Conservation (phyloP, 2,888 invertebrate genomes). For the Palloptera scutellata region DNA sequence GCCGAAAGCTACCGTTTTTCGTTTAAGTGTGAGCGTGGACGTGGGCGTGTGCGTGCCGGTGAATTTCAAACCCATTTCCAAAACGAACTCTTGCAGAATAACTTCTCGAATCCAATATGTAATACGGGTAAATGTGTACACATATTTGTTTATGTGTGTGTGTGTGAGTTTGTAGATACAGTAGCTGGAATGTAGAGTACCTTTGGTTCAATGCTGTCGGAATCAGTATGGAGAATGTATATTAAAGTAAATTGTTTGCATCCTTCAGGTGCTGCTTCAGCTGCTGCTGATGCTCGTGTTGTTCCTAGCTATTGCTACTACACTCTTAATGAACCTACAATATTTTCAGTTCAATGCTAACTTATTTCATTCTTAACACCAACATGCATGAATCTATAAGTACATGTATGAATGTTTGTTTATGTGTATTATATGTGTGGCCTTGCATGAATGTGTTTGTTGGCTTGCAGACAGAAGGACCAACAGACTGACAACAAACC, state of each 20-base stretch:
- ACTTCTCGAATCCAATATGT: too few relatives aligned
- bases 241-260: slow-evolving; percentile 31
- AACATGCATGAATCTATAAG: neutral
- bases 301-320: too few relatives aligned
- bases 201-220: neutral
- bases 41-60: neutral
- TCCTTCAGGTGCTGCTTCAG: slow-evolving; percentile 22
- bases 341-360: neutral
- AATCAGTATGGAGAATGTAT: neutral
- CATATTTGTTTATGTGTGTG: neutral
- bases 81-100: too few relatives aligned
- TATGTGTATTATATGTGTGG: slow-evolving; percentile 7
- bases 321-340: neutral
- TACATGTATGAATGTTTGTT: neutral
- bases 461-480: neutral
- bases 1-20: neutral
- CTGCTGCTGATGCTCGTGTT: neutral
- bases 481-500: neutral
- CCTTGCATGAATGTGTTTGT: slow-evolving; percentile 1
- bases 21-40: neutral
- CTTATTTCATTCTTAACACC: slow-evolving; percentile 3
- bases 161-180: neutral
- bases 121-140: neutral
- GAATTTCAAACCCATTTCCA: neutral
- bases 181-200: neutral